Evolutionary conservation across 2,888 invertebrate genomes (phyloP), one percentile per base, ranked within the genome.

Genomic region (Sepiola atlantica): DNA sequence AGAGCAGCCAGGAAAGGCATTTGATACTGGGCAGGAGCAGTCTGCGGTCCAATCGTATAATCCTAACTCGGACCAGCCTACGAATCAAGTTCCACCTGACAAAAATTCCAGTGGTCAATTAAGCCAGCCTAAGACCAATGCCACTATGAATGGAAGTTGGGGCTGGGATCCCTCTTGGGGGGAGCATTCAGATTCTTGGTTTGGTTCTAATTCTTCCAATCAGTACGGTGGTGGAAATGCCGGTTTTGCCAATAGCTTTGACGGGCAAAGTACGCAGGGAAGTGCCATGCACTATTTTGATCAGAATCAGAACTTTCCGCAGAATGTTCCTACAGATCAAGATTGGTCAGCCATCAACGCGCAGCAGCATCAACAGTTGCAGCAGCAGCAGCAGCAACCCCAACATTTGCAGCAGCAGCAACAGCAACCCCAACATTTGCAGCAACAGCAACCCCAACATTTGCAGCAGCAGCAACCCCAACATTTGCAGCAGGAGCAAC

Each of bases 301-400:
- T 55, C 92, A 92, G 55, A 92, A 92, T 92, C 92, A 92, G 54
- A 92, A 92, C 92, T 92, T 92, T 6, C 92, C 92, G 20, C 77
- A 77, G n/a, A 77, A 77, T 77, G 55, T 28, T 35, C 20, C n/a
- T 3, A 54, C 45, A 28, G 32, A 24, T 92, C 92, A 92, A 28
- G 45, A 92, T 45, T 92, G 35, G 54, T 92, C 92, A n/a, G 55
- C 77, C n/a, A 10, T 77, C n/a, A n/a, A 77, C n/a, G n/a, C 77
- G 0, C 77, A 77, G 21, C 77, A 77, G n/a, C 77, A n/a, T 0
- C 28, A 61, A 24, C 21, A 24, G 2, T 24, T 20, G 20, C 57
- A 0, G 21, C 57, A 57, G 21, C 20, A 24, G 57, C 0, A 0
- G 24, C 57, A 57, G 57, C 21, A 24, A 20, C 57, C 20, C 20